These are phyloP conservation scores for Griposia aprilina DNA, from an alignment of 2,888 invertebrate genomes.

Conservation along the genomic window DNA sequence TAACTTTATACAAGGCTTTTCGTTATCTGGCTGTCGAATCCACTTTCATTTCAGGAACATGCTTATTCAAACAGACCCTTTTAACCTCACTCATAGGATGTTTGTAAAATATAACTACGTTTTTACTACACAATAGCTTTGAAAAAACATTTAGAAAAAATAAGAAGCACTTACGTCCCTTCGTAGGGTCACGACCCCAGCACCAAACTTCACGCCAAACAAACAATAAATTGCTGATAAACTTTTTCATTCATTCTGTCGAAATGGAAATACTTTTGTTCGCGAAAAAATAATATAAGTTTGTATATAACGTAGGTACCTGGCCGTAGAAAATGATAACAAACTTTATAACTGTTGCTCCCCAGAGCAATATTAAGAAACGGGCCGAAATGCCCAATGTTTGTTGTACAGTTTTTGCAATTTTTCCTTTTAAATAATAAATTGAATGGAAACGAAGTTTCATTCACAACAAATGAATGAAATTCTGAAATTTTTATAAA, in stretches of 20 bases:
- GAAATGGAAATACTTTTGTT: constrained; percentile 54
- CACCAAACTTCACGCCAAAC: constrained; percentile 14
- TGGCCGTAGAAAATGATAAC: constrained; percentile 27
- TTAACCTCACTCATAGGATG: not conserved
- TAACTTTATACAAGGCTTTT: not conserved
- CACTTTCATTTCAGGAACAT: constrained; percentile 1
- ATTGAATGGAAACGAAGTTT: constrained; percentile 12
- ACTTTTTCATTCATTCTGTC: constrained; percentile 44
- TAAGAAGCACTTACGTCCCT: not conserved
- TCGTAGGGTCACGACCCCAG: not conserved
- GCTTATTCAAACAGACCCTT: not conserved
- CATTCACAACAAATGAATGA: not conserved
- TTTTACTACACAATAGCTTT: constrained; percentile 6
- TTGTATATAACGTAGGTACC: constrained; percentile 34
- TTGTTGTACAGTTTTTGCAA: constrained; percentile 20
- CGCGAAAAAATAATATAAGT: constrained; percentile 39
- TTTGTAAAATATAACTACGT: not conserved
- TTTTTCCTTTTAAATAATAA: constrained; percentile 33
- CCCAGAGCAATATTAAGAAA: constrained; percentile 41
- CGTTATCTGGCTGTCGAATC: not conserved
- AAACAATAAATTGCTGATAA: constrained; percentile 43
- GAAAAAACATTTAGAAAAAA: not conserved
- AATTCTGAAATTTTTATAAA: not conserved
- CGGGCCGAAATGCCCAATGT: constrained; percentile 26
- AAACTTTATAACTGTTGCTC: constrained; percentile 37